Evolutionary conservation across 2,113 vertebrate species (phyloP), one percentile per base, ranked within the genome.

Genomic region (Rhizomys pruinosus): DNA sequence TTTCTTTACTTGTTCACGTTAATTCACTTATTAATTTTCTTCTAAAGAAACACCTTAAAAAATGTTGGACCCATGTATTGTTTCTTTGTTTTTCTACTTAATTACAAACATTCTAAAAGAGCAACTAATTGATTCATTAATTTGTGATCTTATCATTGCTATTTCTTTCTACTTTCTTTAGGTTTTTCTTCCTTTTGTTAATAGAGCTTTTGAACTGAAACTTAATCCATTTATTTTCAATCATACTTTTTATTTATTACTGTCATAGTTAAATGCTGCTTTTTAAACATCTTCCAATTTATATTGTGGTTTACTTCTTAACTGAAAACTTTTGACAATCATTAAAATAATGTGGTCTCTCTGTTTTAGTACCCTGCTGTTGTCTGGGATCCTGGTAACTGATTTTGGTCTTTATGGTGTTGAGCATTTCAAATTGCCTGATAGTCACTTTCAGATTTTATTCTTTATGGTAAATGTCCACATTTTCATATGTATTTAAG

Each of bases 121-220:
- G 8, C 17, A 84, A 69, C 19, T 88, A 88, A 77, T 69, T 90
- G 55, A 81, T 69, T 95, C 84, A 93, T 87, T 95, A 61, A 84
- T 88, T 93, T 94, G 7, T 87, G 87, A 91, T 96, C 32, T 92
- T 95, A 95, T 95, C 72, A 71, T 90, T 94, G 7, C 57, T 94
- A 90, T 94, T 91, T 94, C 59, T 27, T 94, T 61, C 42, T 84
- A 42, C 23, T 95, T 79, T 76, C 47, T 79, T 90, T 76, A 76
- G 71, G 13, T 74, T 95, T 87, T 95, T 87, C 80, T 89, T 82
- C 25, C 77, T 90, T 89, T 88, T 19, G 39, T 95, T 91, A 57
- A 87, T 72, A 8, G 84, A 34, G 37, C 12, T 85, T 97, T 90
- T 89, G 59, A 96, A 68, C 59, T 84, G 27, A 95, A 90, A 90